These are phyloP conservation scores for Hyphantria cunea DNA, from an alignment of 1,140 invertebrate genomes.

Conservation along the genomic window DNA sequence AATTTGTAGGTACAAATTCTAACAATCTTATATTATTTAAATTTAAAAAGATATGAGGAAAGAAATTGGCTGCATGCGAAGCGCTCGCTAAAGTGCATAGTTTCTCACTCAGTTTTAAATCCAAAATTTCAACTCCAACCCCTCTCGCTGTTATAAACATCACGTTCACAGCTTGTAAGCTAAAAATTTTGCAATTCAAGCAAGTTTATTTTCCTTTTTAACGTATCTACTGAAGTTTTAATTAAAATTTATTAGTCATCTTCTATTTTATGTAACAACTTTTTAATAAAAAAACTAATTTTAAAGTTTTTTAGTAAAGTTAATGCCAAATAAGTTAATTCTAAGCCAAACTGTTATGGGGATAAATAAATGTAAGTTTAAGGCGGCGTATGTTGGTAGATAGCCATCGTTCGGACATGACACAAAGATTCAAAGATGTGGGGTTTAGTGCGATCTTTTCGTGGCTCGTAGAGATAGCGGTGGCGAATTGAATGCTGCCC, in stretches of 20 bases:
- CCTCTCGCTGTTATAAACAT: conserved; percentile 36
- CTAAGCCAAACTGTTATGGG: conserved; percentile 2
- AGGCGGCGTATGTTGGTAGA: conserved; percentile 17
- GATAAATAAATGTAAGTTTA: conserved; percentile 4
- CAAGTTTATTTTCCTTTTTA: too few relatives aligned
- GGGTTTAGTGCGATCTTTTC: conserved; percentile 54
- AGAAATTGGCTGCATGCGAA: conserved; percentile 18
- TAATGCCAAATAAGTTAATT: too few relatives aligned
- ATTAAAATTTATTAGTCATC: conserved; percentile 26
- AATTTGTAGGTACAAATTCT: conserved; percentile 25
- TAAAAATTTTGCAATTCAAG: conserved; percentile 43
- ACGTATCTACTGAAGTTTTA: too few relatives aligned
- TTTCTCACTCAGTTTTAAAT: conserved; percentile 32
- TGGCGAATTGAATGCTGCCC: conserved; percentile 61
- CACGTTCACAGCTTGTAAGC: conserved; percentile 37
- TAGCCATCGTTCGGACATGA: conserved; percentile 31
- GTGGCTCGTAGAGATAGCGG: conserved; percentile 54
- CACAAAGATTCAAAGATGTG: conserved; percentile 39
- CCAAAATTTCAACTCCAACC: conserved; percentile 32
- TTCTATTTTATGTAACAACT: conserved; percentile 17
- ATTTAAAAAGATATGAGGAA: conserved; percentile 5
- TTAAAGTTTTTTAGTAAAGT: conserved; percentile 15
- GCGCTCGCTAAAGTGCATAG: conserved; percentile 13
- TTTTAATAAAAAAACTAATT: conserved; percentile 18
- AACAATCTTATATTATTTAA: conserved; percentile 23